Evolutionary conservation across 2,113 vertebrate genomes (phyloP).

Genomic region (Larimichthys crocea): DNA sequence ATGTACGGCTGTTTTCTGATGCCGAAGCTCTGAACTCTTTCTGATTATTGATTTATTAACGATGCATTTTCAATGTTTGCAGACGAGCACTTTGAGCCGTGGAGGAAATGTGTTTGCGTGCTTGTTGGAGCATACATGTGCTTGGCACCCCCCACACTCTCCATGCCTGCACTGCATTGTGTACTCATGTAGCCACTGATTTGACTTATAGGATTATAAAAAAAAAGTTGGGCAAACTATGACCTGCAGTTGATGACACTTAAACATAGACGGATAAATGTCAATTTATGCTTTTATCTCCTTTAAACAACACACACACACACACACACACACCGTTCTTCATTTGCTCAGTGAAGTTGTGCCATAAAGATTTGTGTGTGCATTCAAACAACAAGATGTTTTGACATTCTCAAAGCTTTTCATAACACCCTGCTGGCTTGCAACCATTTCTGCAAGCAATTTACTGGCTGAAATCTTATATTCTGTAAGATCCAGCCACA

Average conservation of each 20-base stretch:
- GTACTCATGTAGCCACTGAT: slow-evolving; percentile 5
- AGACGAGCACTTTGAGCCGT: background rate
- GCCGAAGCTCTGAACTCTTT: background rate
- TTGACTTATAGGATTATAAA: background rate
- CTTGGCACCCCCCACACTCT: slow-evolving; percentile 55
- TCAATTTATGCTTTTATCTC: background rate
- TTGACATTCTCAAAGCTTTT: too few relatives aligned
- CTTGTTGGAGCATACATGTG: slow-evolving; percentile 66
- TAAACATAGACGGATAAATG: background rate
- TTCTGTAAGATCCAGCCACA: too few relatives aligned
- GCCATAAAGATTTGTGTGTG: background rate
- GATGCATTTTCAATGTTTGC: too few relatives aligned
- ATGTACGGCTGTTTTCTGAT: background rate
- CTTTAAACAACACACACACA: background rate
- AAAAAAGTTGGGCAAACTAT: background rate
- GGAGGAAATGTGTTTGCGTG: slow-evolving; percentile 36
- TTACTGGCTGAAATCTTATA: background rate
- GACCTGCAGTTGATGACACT: background rate
- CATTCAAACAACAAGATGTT: background rate
- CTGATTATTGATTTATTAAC: rapidly evolving
- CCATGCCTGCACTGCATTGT: slow-evolving; percentile 46
- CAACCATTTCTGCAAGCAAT: too few relatives aligned
- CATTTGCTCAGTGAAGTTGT: background rate
- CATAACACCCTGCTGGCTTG: background rate
- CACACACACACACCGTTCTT: too few relatives aligned